Percentiles rank a stretch among this genome's conserved stretches.
phyloP scores from a whole-genome alignment of 2,113 vertebrate species.

The human (Homo sapiens) region GRCh38 chr22:37583001-37583500 shows the following conservation, averaged over 20 bases:
- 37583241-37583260: background rate
- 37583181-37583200: background rate
- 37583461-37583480: too few species aligned
- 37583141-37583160: background rate
- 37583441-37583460: too few species aligned
- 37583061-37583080: background rate
- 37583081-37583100: background rate
- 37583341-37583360: background rate
- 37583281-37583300: background rate
- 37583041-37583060: background rate
- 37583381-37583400: background rate
- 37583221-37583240: background rate
- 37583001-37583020: background rate
- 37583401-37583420: background rate
- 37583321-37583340: background rate
- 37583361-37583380: background rate
- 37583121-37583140: background rate
- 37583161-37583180: background rate
- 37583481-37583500: too few species aligned
- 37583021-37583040: background rate
- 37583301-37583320: background rate
- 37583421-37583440: too few species aligned
- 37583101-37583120: background rate
- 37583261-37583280: background rate
- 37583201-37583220: background rate